Evolutionary conservation across 2,113 vertebrate species (phyloP).

Genomic region (Myrmophylax atrothorax): DNA sequence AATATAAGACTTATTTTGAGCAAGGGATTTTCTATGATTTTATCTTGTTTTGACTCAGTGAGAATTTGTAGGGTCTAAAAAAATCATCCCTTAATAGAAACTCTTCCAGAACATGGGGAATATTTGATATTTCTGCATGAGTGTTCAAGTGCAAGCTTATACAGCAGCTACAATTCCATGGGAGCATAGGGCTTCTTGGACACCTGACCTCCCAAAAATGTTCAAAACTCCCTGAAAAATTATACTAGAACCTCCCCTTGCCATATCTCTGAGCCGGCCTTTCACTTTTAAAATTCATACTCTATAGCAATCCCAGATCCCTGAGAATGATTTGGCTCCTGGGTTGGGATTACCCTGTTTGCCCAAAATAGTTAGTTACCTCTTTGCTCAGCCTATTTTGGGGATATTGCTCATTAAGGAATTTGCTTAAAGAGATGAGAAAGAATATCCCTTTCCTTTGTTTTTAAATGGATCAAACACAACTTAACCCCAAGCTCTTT

Average conservation of each 20-base stretch:
- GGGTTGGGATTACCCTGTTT: background rate
- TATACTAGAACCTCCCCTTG: background rate
- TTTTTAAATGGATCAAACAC: background rate
- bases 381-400: background rate
- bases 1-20: background rate
- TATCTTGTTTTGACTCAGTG: background rate
- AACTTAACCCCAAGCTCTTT: conserved; percentile 6
- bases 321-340: background rate
- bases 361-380: background rate
- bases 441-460: background rate
- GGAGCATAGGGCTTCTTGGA: background rate
- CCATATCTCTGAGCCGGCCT: background rate
- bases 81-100: background rate
- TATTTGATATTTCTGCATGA: background rate
- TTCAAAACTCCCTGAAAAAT: background rate
- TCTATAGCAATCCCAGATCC: background rate
- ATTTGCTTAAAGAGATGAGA: background rate
- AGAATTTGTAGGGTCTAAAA: background rate
- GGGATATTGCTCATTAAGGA: conserved; percentile 17
- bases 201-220: background rate
- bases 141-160: background rate
- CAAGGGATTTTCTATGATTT: background rate
- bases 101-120: background rate
- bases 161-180: background rate
- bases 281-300: background rate